Evolutionary conservation across 1,140 invertebrate species (phyloP).

Genomic region (Bicyclus anynana): DNA sequence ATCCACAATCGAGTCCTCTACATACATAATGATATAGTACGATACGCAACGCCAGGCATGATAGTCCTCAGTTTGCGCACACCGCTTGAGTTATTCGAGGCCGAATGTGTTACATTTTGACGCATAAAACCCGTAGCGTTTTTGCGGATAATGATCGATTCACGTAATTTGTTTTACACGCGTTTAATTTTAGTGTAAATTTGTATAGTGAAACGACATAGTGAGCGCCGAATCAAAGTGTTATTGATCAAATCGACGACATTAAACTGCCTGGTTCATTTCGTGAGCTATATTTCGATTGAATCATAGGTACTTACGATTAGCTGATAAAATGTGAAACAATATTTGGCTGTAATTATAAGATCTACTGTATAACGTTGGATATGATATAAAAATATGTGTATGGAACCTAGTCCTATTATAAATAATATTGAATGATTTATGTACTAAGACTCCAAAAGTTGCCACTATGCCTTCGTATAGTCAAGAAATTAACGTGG

Average conservation of each 20-base stretch:
- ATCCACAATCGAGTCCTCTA: conserved; percentile 48
- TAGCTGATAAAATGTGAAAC: conserved; percentile 36
- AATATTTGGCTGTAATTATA: not conserved
- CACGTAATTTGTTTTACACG: conserved; percentile 35
- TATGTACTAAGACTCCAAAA: too few species aligned
- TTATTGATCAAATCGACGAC: conserved; percentile 28
- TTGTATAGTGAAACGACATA: conserved; percentile 38
- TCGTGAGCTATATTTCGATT: conserved; percentile 18
- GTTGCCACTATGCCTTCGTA: conserved; percentile 57
- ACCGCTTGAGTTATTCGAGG: conserved; percentile 58
- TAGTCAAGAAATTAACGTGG: conserved; percentile 62
- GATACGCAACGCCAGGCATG: conserved; percentile 49
- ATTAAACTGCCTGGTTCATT: conserved; percentile 19
- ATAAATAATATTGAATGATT: too few species aligned
- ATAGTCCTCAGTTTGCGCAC: conserved; percentile 61
- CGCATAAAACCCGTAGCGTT: conserved; percentile 44
- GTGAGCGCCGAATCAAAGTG: conserved; percentile 29
- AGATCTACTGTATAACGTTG: not conserved
- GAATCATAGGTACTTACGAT: conserved; percentile 19
- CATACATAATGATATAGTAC: conserved; percentile 54
- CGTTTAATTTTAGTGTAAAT: conserved; percentile 28
- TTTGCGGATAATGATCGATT: conserved; percentile 56
- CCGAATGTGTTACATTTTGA: conserved; percentile 49
- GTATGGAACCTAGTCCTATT: too few species aligned
- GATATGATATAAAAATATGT: not conserved